These are phyloP conservation scores for Lissonota sp. DNA, from an alignment of 2,888 invertebrate species.

Conservation along the genomic window DNA sequence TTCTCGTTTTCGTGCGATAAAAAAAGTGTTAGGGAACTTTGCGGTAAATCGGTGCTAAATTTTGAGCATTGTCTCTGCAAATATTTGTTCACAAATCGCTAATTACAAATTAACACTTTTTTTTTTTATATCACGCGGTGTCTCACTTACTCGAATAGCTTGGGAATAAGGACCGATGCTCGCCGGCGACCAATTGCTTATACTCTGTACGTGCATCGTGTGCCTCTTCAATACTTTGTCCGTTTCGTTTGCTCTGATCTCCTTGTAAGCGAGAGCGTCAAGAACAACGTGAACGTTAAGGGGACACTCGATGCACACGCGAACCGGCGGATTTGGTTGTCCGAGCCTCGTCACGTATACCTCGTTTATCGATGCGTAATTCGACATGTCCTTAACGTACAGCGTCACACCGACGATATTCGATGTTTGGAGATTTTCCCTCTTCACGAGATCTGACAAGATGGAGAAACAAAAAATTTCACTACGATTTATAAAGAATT, in stretches of 20 bases:
- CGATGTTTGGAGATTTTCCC: slow-evolving; percentile 79
- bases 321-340: slow-evolving; percentile 92
- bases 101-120: slow-evolving; percentile 23
- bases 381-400: slow-evolving; percentile 92
- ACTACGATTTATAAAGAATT: too few species aligned
- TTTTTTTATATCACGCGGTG: too few species aligned
- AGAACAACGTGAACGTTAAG: slow-evolving; percentile 90
- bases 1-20: neutral
- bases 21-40: too few species aligned
- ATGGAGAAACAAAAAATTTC: slow-evolving; percentile 24
- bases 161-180: slow-evolving; percentile 99
- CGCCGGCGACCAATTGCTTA: slow-evolving; percentile 99
- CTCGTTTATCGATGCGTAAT: slow-evolving; percentile 91
- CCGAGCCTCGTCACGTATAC: slow-evolving; percentile 91
- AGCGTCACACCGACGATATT: slow-evolving; percentile 93
- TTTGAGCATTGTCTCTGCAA: neutral
- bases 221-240: slow-evolving; percentile 84
- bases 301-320: slow-evolving; percentile 94
- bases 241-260: slow-evolving; percentile 75
- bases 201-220: slow-evolving; percentile 97
- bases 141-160: slow-evolving; percentile 89
- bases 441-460: slow-evolving; percentile 77
- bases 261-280: slow-evolving; percentile 89
- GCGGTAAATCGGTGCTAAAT: too few species aligned
- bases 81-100: slow-evolving; percentile 10